Conservation (phyloP, 2,888 invertebrate species). For the Sisyra terminalis region DNA sequence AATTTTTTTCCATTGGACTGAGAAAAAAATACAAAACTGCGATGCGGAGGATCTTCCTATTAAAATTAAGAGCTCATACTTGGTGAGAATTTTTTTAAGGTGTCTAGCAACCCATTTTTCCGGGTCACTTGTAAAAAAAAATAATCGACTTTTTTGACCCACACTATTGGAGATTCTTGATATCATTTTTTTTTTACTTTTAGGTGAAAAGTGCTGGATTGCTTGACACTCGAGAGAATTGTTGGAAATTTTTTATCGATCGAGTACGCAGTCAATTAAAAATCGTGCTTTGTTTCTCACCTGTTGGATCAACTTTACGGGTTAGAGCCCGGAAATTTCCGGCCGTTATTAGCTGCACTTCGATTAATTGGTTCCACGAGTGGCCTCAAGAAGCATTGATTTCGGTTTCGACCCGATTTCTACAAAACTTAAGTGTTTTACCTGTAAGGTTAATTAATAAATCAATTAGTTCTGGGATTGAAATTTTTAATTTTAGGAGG, state of each 20-base stretch:
- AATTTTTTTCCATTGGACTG: too few relatives aligned
- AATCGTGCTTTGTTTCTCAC: slow-evolving; percentile 93
- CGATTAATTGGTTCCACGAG: slow-evolving; percentile 97
- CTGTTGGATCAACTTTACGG: slow-evolving; percentile 85
- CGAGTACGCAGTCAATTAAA: slow-evolving; percentile 77
- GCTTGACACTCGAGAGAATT: slow-evolving; percentile 84
- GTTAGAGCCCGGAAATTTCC: slow-evolving; percentile 91
- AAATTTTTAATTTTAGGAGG: slow-evolving; percentile 27
- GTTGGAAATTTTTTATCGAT: slow-evolving; percentile 97
- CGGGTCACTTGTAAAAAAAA: too few relatives aligned
- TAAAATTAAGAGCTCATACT: too few relatives aligned
- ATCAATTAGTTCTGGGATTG: slow-evolving; percentile 2
- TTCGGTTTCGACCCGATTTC: slow-evolving; percentile 79
- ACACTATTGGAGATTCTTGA: too few relatives aligned
- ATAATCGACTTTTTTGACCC: too few relatives aligned
- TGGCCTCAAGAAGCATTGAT: slow-evolving; percentile 96
- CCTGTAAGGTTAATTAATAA: slow-evolving; percentile 36
- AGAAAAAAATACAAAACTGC: too few relatives aligned
- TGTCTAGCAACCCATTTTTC: too few relatives aligned
- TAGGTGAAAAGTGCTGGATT: slow-evolving; percentile 73
- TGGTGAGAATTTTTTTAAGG: too few relatives aligned
- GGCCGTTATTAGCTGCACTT: slow-evolving; percentile 86
- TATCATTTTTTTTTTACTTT: neutral
- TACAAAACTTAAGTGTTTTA: slow-evolving; percentile 62
- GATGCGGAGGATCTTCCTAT: too few relatives aligned